phyloP scores from a whole-genome alignment of 1,140 invertebrate species.

The Latrodectus geometricus region DNA sequence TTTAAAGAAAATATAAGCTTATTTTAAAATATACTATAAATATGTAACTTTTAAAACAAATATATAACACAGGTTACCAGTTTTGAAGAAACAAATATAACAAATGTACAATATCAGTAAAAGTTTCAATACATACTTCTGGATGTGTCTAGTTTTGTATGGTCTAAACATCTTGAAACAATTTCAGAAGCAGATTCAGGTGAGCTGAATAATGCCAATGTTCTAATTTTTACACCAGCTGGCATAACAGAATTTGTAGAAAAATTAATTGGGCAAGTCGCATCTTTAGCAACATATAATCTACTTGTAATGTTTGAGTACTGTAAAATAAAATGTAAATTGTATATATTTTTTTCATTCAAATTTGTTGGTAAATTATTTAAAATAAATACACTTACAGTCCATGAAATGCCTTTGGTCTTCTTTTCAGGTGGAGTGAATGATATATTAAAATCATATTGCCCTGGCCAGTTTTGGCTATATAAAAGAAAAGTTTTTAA shows the following conservation, averaged over 20 bases:
- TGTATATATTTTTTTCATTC: too few species aligned
- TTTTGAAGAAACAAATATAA: neutral
- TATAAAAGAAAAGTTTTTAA: neutral
- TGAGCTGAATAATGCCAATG: slow-evolving; percentile 2
- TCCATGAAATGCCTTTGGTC: slow-evolving; percentile 71
- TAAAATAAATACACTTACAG: slow-evolving; percentile 66
- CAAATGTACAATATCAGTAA: neutral
- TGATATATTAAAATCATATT: slow-evolving; percentile 37
- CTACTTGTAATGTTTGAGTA: neutral
- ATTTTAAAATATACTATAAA: too few species aligned
- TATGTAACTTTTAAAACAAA: neutral
- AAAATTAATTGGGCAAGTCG: neutral
- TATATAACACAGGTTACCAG: neutral
- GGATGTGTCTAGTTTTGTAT: neutral
- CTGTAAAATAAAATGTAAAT: neutral
- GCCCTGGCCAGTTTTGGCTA: slow-evolving; percentile 49
- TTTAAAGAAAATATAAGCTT: too few species aligned
- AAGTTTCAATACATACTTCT: neutral
- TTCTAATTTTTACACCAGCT: neutral
- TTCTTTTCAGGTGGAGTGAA: slow-evolving; percentile 65
- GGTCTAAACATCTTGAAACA: slow-evolving; percentile 1
- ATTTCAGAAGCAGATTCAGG: neutral
- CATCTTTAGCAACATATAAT: slow-evolving; percentile 10
- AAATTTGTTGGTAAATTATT: too few species aligned
- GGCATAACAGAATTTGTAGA: neutral